These are phyloP conservation scores for Periophthalmus magnuspinnatus DNA, from an alignment of 2,797 vertebrate species.

Conservation along the genomic window DNA sequence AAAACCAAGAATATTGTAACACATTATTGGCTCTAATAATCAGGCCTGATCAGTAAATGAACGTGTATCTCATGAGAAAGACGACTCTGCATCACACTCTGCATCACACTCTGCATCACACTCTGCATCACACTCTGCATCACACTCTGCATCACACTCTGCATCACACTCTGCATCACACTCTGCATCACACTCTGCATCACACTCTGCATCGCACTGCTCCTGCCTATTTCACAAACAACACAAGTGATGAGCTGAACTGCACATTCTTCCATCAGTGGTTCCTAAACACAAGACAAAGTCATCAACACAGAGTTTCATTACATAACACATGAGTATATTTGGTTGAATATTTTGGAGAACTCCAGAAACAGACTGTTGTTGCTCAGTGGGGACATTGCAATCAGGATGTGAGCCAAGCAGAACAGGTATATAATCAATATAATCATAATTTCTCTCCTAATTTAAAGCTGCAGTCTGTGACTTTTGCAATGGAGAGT, in stretches of 20 bases:
- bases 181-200: too few species aligned
- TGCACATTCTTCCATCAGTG: conserved; percentile 97
- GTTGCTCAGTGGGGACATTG: conserved; percentile 98
- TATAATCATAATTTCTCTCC: conserved; percentile 20
- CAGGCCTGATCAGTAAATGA: not conserved
- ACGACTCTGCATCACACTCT: conserved; percentile 92
- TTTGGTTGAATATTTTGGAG: too few species aligned
- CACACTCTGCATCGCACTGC: too few species aligned
- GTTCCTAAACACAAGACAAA: conserved; percentile 79
- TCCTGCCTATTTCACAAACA: conserved; percentile 94
- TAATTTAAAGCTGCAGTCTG: too few species aligned
- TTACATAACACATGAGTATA: too few species aligned
- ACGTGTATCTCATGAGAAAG: conserved; percentile 86
- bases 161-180: too few species aligned
- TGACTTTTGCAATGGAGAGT: too few species aligned
- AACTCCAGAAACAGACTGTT: conserved; percentile 95
- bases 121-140: too few species aligned
- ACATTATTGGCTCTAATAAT: not conserved
- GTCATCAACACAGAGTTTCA: too few species aligned
- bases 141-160: too few species aligned
- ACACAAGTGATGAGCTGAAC: conserved; percentile 99
- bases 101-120: too few species aligned
- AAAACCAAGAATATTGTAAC: conserved; percentile 21
- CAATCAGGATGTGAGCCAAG: conserved; percentile 93
- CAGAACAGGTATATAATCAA: conserved; percentile 92